Percentiles rank a stretch among this genome's conserved stretches.
These are phyloP conservation scores for Diorhabda sublineata DNA, from an alignment of 1,140 invertebrate species.

Conservation along the genomic window DNA sequence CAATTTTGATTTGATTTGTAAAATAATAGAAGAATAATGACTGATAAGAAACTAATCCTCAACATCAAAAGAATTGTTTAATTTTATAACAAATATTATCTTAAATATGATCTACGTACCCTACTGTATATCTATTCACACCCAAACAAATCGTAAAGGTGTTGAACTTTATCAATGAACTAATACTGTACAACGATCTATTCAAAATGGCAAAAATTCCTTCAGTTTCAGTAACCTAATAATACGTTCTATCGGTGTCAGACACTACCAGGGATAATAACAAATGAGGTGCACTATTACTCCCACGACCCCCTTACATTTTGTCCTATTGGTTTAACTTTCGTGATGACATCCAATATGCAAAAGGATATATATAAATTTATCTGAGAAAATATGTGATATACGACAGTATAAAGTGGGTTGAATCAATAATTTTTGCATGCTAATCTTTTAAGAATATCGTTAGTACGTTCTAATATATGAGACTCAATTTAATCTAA, in stretches of 20 bases:
- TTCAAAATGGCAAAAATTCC: slow-evolving; percentile 5
- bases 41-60: background rate
- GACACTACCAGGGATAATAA: background rate
- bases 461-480: too few species aligned
- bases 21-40: background rate
- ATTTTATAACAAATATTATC: background rate
- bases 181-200: background rate
- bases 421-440: slow-evolving; percentile 21
- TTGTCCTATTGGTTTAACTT: slow-evolving; percentile 11
- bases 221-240: slow-evolving; percentile 12
- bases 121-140: background rate
- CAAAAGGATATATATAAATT: slow-evolving; percentile 11
- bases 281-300: background rate
- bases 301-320: background rate
- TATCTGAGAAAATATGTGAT: background rate
- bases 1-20: background rate
- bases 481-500: too few species aligned
- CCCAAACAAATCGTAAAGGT: background rate
- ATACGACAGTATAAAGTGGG: background rate
- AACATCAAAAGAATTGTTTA: too few species aligned
- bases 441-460: slow-evolving; percentile 1
- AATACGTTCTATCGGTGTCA: slow-evolving; percentile 15
- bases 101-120: background rate
- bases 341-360: slow-evolving; percentile 19
- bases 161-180: background rate